Conservation (phyloP, 2,797 vertebrate species). For the Helicolenus hilgendorfi region DNA sequence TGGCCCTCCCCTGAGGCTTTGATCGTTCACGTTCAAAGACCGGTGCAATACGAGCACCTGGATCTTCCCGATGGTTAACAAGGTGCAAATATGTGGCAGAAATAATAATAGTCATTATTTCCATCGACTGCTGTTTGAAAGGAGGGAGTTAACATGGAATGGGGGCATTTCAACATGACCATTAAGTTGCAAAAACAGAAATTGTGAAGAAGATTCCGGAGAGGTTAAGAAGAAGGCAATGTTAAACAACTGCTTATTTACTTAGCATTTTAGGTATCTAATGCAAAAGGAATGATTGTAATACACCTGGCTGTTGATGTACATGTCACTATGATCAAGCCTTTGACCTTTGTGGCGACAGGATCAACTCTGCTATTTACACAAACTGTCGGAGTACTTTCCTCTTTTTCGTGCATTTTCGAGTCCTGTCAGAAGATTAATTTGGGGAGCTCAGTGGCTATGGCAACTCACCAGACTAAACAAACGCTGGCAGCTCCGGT, state of each 20-base stretch:
- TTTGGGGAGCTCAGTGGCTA: constrained; percentile 12
- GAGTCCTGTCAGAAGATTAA: constrained; percentile 16
- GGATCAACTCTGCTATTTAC: neutral
- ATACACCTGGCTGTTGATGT: neutral
- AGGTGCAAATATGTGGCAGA: constrained; percentile 55
- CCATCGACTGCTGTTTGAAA: constrained; percentile 55
- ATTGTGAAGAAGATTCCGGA: constrained; percentile 15
- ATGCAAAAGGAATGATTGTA: neutral
- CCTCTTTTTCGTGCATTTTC: neutral
- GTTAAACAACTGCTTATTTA: neutral
- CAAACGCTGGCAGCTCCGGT: constrained; percentile 8
- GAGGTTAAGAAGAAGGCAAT: neutral
- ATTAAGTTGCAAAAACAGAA: constrained; percentile 41
- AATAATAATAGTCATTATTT: constrained; percentile 84
- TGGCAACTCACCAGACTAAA: constrained; percentile 35
- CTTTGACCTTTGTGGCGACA: neutral
- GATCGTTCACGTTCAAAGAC: constrained; percentile 73
- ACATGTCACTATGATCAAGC: neutral
- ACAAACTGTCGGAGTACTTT: neutral
- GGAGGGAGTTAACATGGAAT: constrained; percentile 59
- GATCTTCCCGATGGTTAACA: constrained; percentile 61
- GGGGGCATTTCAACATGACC: constrained; percentile 38
- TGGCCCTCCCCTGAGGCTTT: constrained; percentile 51
- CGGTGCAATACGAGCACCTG: constrained; percentile 65
- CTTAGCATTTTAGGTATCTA: neutral